These are phyloP conservation scores for Atrina japonica DNA, from an alignment of 2,888 invertebrate genomes.

Conservation along the genomic window DNA sequence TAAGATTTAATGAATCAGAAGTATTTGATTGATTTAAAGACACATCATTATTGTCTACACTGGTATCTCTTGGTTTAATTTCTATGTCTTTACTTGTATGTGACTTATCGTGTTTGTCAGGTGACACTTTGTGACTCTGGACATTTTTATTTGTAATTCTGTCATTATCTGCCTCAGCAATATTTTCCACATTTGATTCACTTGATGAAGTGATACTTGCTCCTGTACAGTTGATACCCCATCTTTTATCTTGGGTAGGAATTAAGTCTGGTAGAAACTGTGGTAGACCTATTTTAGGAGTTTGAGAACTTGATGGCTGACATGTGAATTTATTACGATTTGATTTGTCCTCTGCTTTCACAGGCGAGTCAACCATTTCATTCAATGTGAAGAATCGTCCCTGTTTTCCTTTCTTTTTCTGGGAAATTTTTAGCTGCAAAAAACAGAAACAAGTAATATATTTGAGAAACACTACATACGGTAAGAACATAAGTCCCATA, in stretches of 20 bases:
- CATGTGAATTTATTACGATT: background rate
- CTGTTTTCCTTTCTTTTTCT: slow-evolving; percentile 42
- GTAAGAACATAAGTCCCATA: no score
- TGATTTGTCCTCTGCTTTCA: slow-evolving; percentile 3
- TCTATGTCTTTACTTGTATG: no score
- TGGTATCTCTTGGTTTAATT: background rate
- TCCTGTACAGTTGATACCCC: no score
- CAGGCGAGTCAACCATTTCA: slow-evolving; percentile 40
- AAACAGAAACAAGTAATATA: slow-evolving; percentile 1
- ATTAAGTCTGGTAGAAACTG: slow-evolving; percentile 9
- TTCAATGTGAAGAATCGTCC: slow-evolving; percentile 40
- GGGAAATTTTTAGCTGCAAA: slow-evolving; percentile 43
- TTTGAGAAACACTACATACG: no score
- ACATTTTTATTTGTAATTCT: no score
- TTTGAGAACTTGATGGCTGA: background rate
- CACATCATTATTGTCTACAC: slow-evolving; percentile 4
- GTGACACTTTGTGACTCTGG: no score
- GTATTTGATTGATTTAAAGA: slow-evolving; percentile 3
- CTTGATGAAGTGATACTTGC: no score
- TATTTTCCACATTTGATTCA: slow-evolving; percentile 2
- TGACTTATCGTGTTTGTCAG: no score
- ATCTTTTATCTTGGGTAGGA: slow-evolving; percentile 4
- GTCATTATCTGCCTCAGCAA: background rate
- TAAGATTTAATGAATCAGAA: background rate
- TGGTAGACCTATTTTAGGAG: no score